A percentile compares a stretch with the other conserved stretches of the same genome.
Evolutionary conservation across 2,797 vertebrate genomes (phyloP).

Genomic region (Brotula barbata): DNA sequence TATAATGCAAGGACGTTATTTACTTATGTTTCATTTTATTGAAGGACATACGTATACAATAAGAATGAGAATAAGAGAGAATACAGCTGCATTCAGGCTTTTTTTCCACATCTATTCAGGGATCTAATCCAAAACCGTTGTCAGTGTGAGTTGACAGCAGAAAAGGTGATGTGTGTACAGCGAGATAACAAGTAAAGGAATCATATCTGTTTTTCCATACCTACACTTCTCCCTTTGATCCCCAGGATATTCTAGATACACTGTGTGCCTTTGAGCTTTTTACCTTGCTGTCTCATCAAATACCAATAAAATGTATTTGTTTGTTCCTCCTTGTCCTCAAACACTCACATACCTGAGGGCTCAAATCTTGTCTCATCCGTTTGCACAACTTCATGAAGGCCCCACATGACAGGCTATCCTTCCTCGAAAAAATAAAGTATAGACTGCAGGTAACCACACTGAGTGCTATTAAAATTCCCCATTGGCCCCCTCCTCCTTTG

Average conservation of each 20-base stretch:
- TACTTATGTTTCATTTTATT: no score
- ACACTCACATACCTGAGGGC: no score
- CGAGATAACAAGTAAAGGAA: constrained; percentile 13
- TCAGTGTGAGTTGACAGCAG: constrained; percentile 3
- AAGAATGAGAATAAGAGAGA: neutral
- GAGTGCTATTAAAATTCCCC: no score
- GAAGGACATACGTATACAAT: neutral
- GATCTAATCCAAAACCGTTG: neutral
- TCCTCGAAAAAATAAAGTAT: no score
- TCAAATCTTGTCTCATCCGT: no score
- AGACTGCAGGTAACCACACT: no score
- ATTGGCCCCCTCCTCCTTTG: no score
- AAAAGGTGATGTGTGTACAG: neutral
- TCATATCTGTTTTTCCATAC: constrained; percentile 30
- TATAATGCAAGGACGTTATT: no score
- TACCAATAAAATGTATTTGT: constrained; percentile 9
- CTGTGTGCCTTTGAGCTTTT: neutral
- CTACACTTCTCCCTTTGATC: constrained; percentile 9
- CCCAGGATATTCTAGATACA: neutral
- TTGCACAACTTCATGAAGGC: no score
- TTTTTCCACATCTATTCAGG: constrained; percentile 20
- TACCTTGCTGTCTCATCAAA: constrained; percentile 16
- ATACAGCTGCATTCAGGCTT: constrained; percentile 6
- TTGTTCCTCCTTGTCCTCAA: constrained; percentile 1
- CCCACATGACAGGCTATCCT: no score